These are phyloP conservation scores for Pandion haliaetus DNA, from an alignment of 2,113 vertebrate species.

Conservation along the genomic window DNA sequence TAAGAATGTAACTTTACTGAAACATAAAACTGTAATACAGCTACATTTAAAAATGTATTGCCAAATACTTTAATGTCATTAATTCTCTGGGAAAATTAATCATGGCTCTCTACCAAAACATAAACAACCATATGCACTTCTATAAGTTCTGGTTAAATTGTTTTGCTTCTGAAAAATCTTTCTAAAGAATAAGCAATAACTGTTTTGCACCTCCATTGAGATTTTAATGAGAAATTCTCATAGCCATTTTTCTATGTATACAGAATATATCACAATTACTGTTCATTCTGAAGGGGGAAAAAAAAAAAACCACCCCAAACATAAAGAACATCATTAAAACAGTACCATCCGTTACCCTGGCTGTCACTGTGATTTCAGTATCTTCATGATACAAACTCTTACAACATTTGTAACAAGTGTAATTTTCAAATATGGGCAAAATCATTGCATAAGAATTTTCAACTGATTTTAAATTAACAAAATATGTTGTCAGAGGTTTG, in stretches of 20 bases:
- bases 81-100: background rate
- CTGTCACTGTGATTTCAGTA: background rate
- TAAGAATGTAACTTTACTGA: background rate
- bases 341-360: background rate
- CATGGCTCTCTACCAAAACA: background rate
- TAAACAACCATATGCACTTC: background rate
- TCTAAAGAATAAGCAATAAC: background rate
- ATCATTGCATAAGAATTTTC: background rate
- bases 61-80: background rate
- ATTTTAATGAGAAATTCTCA: background rate
- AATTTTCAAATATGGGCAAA: background rate
- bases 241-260: background rate
- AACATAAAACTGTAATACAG: background rate
- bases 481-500: background rate
- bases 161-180: background rate
- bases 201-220: background rate
- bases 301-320: background rate
- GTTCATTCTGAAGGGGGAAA: background rate
- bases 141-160: background rate
- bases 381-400: background rate
- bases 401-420: background rate
- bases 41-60: background rate
- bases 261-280: background rate
- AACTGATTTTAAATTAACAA: background rate
- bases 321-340: background rate